Base-by-base conservation (phyloP, 1,140 invertebrate genomes). In the Marisa cornuarietis region DNA sequence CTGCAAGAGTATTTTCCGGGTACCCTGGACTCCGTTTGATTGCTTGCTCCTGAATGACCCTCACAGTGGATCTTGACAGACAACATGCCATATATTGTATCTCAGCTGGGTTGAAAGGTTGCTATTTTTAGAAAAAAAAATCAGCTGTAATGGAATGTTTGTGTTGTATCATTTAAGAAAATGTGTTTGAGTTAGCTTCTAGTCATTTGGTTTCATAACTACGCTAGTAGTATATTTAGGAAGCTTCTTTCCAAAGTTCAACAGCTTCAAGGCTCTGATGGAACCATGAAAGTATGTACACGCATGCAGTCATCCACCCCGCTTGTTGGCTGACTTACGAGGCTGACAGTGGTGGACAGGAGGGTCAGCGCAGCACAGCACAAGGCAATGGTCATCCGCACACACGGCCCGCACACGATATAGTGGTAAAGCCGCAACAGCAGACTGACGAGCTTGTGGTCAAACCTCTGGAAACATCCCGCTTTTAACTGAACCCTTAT, bases 361-460 rank as follows among this genome's bases (percentile, higher is more conserved):
- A 81, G 78, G 6, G 85, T 81, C 26, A 86, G 71, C 18, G 75
- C 71, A 18, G 84, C 82, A 82, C 87, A 88, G 51, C 68, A 73
- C 58, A 84, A 68, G 11, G 82, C 80, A 3, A 86, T 68, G 11
- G 82, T 62, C 52, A 86, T 79, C 42, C 87, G 71, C 26, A 84
- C 20, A 31, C 82, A 81, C n/a, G 81, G 72, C 13, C 78, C 82
- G 65, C 78, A 74, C 18, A 83, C 73, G 20, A 86, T 80, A 65
- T 52, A 79, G 66, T 80, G 72, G n/a, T 79, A 79, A 20, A 81
- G 9, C 42, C 62, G 71, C 51, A 76, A 24, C 71, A 82, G 18
- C 24, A 74, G 20, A 54, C 58, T 58, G 20, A 66, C 52, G 24
- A 72, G 13, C 68, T 79, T 78, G 26, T 76, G 54, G 62, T 49